Evolutionary conservation across 2,888 invertebrate genomes (phyloP).

Genomic region (Orthosia cruda): DNA sequence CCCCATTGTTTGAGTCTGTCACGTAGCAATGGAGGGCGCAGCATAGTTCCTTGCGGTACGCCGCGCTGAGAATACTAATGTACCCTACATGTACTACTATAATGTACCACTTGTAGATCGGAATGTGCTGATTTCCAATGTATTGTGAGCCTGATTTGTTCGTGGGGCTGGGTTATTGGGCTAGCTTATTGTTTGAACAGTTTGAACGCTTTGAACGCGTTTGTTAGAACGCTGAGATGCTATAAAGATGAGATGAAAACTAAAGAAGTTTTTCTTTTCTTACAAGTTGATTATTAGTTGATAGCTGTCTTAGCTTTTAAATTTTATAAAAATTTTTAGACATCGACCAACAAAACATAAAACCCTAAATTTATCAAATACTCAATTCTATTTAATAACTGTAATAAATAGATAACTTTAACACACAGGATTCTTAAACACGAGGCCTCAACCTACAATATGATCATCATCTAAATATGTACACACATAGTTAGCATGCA

Average conservation of each 20-base stretch:
- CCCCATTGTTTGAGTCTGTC: constrained; percentile 57
- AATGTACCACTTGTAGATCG: constrained; percentile 57
- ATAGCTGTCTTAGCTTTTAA: not conserved
- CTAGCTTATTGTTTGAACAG: not conserved
- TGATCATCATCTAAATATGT: constrained; percentile 32
- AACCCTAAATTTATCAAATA: not conserved
- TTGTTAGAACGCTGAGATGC: not conserved
- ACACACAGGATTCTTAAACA: not conserved
- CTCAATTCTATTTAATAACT: not conserved
- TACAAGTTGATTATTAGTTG: not conserved
- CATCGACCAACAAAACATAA: not conserved
- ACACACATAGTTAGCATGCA: constrained; percentile 31
- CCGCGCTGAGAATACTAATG: constrained; percentile 65
- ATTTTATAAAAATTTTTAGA: not conserved
- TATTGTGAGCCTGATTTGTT: constrained; percentile 41
- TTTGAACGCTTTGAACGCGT: not conserved
- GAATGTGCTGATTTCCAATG: constrained; percentile 67
- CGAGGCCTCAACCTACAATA: constrained; percentile 28
- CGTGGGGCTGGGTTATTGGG: not conserved
- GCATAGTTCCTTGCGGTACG: constrained; percentile 63
- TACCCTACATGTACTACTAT: constrained; percentile 40
- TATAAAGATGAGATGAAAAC: not conserved
- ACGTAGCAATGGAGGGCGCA: constrained; percentile 70
- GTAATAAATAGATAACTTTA: not conserved
- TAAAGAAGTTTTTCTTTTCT: not conserved